Evolutionary conservation across 23 tunicate species (phyloP), one percentile per base, ranked within the genome.

Genomic region (Corella eumyota): DNA sequence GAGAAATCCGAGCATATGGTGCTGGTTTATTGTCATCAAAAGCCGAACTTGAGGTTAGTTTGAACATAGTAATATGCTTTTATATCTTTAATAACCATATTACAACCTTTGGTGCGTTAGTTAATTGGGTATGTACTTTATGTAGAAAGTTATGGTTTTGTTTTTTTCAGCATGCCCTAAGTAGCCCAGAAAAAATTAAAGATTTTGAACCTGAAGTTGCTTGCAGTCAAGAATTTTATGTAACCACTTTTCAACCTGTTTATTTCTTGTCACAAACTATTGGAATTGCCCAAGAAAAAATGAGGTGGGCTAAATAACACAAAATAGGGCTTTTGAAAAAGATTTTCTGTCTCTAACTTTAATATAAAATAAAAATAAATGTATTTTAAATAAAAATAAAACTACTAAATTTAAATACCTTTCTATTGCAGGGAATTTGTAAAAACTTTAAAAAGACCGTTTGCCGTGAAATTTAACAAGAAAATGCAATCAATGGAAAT

Each of bases 21-120:
- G 99, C 99, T 1, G 99, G 99, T 1, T 47, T 93, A 46, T 60
- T 93, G 44, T 85, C 95, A 4, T 93, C 96, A 30, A 72, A 69
- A 7, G 61, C 77, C 25, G 99, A 93, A 73, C 58, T 93, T 2
- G 56, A 93, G 71, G 93, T 77, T 60, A 57, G 54, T 38, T 36
- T 4, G 20, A 19, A 20, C 17, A 24, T 6, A 28, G 11, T 30
- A 7, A 27, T 28, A 27, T n/a, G n/a, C n/a, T n/a, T n/a, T n/a
- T n/a, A n/a, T n/a, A n/a, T n/a, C n/a, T n/a, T n/a, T n/a, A n/a
- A n/a, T n/a, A 25, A 60, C 48, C 48, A 40, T 40, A 15, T 15
- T 9, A 40, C 48, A 9, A 40, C 11, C 11, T 11, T 11, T 40
- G 48, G 11, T 40, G 48, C 48, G 48, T 15, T 9, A 11, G 48